Conservation (phyloP, 2,797 vertebrate species). For the Balearica regulorum region DNA sequence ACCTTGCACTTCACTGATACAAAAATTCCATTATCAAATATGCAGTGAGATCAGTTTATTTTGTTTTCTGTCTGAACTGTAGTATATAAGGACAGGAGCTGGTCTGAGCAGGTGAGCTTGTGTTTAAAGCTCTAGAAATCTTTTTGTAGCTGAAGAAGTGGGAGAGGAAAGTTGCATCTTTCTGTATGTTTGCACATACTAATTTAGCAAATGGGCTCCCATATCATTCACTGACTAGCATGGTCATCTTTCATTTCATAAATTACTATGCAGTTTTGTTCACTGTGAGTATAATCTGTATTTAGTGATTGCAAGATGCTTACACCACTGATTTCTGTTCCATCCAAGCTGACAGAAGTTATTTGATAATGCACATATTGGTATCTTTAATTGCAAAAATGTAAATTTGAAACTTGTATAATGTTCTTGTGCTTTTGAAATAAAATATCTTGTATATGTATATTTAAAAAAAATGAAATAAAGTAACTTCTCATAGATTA, state of each 20-base stretch:
- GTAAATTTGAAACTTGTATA: conserved; percentile 82
- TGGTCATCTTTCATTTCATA: conserved; percentile 73
- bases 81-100: neutral
- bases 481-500: conserved; percentile 66
- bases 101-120: neutral
- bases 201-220: conserved; percentile 56
- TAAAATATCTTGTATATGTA: conserved; percentile 79
- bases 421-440: conserved; percentile 80
- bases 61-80: conserved; percentile 2
- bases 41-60: conserved; percentile 46
- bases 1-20: neutral
- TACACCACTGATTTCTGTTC: conserved; percentile 73
- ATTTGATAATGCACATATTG: conserved; percentile 77
- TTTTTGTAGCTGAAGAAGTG: conserved; percentile 12
- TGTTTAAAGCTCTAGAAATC: neutral
- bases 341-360: conserved; percentile 71
- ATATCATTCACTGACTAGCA: neutral
- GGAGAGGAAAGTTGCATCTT: conserved; percentile 19
- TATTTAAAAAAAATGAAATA: conserved; percentile 79
- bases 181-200: conserved; percentile 62
- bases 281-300: conserved; percentile 75
- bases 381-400: conserved; percentile 77
- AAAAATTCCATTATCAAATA: conserved; percentile 14
- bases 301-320: conserved; percentile 72
- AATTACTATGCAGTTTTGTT: conserved; percentile 77